Evolutionary conservation across 1,140 invertebrate genomes (phyloP).

Genomic region (Sinella curviseta): DNA sequence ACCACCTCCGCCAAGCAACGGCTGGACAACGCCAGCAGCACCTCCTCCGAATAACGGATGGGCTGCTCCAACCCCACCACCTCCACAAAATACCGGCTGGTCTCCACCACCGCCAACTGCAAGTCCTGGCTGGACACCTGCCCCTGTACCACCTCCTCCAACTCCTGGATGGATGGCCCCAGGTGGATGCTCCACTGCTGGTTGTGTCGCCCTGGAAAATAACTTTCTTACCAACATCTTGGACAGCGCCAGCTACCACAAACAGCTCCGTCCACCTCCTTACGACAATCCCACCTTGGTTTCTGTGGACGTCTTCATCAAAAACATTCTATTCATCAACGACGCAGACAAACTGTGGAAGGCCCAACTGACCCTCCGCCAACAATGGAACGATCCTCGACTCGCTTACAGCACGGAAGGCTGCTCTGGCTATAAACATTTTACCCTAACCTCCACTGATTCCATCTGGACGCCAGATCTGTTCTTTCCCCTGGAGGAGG

Average conservation of each 20-base stretch:
- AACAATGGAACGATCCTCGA: not conserved
- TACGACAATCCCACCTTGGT: not conserved
- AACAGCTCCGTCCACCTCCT: not conserved
- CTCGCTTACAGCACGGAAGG: not conserved
- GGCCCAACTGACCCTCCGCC: not conserved
- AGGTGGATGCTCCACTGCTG: not conserved
- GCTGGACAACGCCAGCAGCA: not conserved
- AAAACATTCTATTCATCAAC: not conserved
- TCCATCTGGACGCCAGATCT: constrained; percentile 9
- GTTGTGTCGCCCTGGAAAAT: not conserved
- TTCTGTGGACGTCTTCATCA: not conserved
- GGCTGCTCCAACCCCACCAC: not conserved
- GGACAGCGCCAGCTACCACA: not conserved
- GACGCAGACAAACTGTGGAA: not conserved
- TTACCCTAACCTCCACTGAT: not conserved
- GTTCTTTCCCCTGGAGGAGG: not conserved
- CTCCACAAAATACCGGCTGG: not conserved
- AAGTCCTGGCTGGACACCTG: not conserved
- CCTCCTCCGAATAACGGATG: not conserved
- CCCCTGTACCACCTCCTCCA: not conserved
- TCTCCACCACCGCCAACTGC: not conserved
- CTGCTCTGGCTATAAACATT: not conserved
- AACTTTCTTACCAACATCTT: not conserved
- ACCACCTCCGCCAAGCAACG: not conserved
- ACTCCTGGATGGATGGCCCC: not conserved